Conservation (phyloP, 2,888 invertebrate genomes). For the Brachypterus glaber region DNA sequence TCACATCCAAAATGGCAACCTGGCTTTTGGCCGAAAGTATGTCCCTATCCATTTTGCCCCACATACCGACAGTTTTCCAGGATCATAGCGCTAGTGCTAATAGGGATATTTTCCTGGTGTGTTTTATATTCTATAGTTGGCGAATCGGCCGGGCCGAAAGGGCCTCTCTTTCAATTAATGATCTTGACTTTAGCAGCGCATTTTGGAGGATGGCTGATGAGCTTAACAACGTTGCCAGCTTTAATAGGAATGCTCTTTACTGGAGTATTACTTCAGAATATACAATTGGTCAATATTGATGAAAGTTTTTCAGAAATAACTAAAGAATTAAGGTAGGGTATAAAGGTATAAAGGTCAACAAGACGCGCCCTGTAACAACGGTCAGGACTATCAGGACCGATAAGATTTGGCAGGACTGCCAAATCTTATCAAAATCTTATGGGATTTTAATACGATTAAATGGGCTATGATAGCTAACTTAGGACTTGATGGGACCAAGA, state of each 20-base stretch:
- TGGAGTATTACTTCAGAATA: conserved; percentile 67
- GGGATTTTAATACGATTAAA: too few relatives aligned
- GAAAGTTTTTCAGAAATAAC: conserved; percentile 56
- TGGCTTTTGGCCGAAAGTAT: conserved; percentile 66
- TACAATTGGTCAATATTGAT: conserved; percentile 59
- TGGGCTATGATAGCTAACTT: too few relatives aligned
- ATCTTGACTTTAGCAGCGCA: conserved; percentile 66
- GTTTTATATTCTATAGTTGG: conserved; percentile 68
- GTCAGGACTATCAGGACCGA: too few relatives aligned
- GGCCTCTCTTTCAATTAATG: conserved; percentile 69
- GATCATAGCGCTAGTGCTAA: conserved; percentile 58
- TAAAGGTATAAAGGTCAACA: too few relatives aligned
- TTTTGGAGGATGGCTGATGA: conserved; percentile 74
- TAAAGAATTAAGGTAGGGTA: conserved; percentile 63
- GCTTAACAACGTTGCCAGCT: conserved; percentile 70
- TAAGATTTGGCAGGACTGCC: too few relatives aligned
- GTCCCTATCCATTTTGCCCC: conserved; percentile 78
- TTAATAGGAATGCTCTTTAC: conserved; percentile 81
- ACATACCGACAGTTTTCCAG: conserved; percentile 77
- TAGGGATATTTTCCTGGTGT: conserved; percentile 68
- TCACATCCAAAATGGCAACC: conserved; percentile 67
- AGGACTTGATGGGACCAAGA: too few relatives aligned
- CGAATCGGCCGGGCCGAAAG: conserved; percentile 74
- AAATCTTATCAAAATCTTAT: too few relatives aligned
- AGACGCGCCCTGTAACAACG: too few relatives aligned